Evolutionary conservation across 2,797 vertebrate species (phyloP), one percentile per base, ranked within the genome.

Genomic region (Cyprinodon diabolis): DNA sequence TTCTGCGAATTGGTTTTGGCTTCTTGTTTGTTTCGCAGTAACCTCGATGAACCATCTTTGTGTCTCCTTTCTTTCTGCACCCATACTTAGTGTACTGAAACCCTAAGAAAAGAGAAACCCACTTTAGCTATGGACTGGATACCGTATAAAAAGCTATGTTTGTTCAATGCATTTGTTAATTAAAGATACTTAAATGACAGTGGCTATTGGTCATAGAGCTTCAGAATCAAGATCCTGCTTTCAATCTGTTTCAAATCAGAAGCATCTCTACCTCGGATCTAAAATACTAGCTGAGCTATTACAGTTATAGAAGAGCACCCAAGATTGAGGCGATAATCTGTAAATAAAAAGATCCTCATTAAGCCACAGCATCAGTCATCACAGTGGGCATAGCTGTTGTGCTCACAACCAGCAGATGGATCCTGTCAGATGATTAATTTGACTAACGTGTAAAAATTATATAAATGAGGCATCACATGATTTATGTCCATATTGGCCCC

Each of bases 81-180:
- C 98, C 97, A 0, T 99, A 99, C 75, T 98, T 99, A 55, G 98
- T 99, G 85, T 97, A 97, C 76, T 99, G 98, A 78, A 95, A 97
- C 72, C 98, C 98, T 99, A 65, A 10, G 0, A 19, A 54, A 65
- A 13, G 56, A 68, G 30, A 43, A 12, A 35, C 35, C 7, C 58
- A 17, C 30, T 40, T 62, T 6, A 65, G 13, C 6, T 45, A 45
- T 37, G 2, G 21, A 40, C 6, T 43, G 19, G 17, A 37, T 37
- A 21, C 10, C 11, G 60, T 10, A 43, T 62, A 21, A 62, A 62
- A 43, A 43, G 9, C 4, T 10, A 63, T 8, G 19, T 45, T 4
- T 11, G 40, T n/a, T 43, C 1, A 9, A 40, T 4, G 11, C 15
- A 11, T 63, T 40, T 43, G 40, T 43, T 43, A 43, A 43, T 43